Conservation (phyloP, 92 coral and sea anemone species). For the Anthopleura xanthogrammica region DNA sequence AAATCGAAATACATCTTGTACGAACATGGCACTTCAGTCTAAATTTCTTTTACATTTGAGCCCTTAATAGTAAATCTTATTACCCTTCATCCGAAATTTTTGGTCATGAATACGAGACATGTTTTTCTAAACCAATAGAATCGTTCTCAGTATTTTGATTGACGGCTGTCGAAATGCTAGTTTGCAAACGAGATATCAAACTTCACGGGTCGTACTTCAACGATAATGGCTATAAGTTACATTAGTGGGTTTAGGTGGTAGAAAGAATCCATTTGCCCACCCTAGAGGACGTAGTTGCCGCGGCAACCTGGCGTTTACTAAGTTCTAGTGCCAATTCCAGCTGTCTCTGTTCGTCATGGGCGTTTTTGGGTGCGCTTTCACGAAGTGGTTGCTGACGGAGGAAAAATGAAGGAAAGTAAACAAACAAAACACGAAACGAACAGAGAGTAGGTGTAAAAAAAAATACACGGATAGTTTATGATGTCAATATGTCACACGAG, state of each 20-base stretch:
- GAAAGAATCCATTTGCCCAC: constrained; percentile 37
- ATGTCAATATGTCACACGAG: not conserved
- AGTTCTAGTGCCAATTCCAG: constrained; percentile 74
- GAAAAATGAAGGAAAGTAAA: constrained; percentile 28
- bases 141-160: too few relatives aligned
- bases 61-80: too few relatives aligned
- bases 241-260: not conserved
- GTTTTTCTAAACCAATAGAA: too few relatives aligned
- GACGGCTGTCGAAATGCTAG: too few relatives aligned
- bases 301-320: constrained; percentile 77
- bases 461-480: not conserved
- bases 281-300: constrained; percentile 44
- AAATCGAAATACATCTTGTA: too few relatives aligned
- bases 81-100: too few relatives aligned
- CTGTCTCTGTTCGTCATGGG: constrained; percentile 77
- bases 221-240: not conserved
- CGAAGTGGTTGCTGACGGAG: constrained; percentile 36
- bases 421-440: not conserved
- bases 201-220: too few relatives aligned
- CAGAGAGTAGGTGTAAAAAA: not conserved
- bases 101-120: too few relatives aligned
- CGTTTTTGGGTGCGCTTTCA: constrained; percentile 53
- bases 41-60: too few relatives aligned
- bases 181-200: too few relatives aligned
- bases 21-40: too few relatives aligned